These are phyloP conservation scores for Penaeus japonicus DNA, from an alignment of 1,140 invertebrate genomes.

Conservation along the genomic window DNA sequence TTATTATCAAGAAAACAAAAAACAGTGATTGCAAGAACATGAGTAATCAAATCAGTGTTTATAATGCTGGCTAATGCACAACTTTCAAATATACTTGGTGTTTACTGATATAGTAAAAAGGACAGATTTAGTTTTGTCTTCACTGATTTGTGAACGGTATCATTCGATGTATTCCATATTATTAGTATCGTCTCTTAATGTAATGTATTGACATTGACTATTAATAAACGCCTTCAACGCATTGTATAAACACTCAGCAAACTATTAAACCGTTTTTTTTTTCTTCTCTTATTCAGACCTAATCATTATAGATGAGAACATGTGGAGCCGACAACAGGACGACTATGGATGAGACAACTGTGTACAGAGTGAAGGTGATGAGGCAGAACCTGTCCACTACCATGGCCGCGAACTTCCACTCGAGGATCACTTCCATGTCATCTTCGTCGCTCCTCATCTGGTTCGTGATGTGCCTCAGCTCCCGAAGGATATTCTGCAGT, in stretches of 20 bases:
- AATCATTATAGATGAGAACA: slow-evolving; percentile 77
- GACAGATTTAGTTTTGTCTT: too few species aligned
- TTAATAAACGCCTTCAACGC: too few species aligned
- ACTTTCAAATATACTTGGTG: too few species aligned
- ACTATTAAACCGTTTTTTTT: not conserved
- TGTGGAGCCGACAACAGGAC: slow-evolving; percentile 94
- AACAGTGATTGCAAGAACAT: not conserved
- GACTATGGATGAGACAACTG: slow-evolving; percentile 91
- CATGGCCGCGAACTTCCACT: slow-evolving; percentile 99
- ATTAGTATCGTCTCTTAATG: too few species aligned
- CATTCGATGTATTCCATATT: too few species aligned
- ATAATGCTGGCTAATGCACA: too few species aligned
- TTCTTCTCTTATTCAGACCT: not conserved
- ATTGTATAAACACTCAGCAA: not conserved
- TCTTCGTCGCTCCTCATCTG: slow-evolving; percentile 90
- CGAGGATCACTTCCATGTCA: slow-evolving; percentile 88
- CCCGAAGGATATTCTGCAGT: slow-evolving; percentile 60
- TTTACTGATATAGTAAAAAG: too few species aligned
- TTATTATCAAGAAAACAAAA: too few species aligned
- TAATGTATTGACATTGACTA: too few species aligned
- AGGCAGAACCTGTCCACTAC: slow-evolving; percentile 98
- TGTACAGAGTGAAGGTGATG: slow-evolving; percentile 95
- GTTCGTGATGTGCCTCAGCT: slow-evolving; percentile 89
- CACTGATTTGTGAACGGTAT: too few species aligned
- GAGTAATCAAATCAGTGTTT: too few species aligned